phyloP scores from a whole-genome alignment of 2,113 vertebrate species.

The Myotis brandtii region DNA sequence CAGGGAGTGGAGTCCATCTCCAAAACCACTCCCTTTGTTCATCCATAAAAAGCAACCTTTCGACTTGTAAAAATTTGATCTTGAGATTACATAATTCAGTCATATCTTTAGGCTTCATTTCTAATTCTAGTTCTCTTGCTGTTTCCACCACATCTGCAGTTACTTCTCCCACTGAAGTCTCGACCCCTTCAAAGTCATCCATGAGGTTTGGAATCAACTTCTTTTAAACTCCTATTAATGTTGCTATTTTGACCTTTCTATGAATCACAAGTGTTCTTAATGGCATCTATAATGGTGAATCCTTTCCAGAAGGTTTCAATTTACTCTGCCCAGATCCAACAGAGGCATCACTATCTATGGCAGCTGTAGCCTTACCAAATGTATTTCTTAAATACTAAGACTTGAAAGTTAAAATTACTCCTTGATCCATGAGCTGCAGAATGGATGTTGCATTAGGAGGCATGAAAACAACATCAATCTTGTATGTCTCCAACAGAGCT shows the following conservation, averaged over 20 bases:
- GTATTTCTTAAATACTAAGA: background rate
- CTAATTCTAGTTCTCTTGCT: background rate
- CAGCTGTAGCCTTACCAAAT: background rate
- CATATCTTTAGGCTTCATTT: background rate
- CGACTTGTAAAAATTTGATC: background rate
- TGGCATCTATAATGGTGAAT: background rate
- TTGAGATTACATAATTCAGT: background rate
- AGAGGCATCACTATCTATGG: background rate
- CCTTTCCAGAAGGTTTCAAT: background rate
- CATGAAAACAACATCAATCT: background rate
- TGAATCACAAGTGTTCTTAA: background rate
- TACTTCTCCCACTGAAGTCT: background rate
- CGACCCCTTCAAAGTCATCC: background rate
- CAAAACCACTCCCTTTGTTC: background rate
- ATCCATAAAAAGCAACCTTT: background rate
- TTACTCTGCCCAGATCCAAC: background rate
- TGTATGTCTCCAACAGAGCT: background rate
- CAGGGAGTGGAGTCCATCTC: background rate
- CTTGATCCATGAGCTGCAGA: background rate
- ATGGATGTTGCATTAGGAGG: background rate
- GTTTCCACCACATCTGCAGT: background rate
- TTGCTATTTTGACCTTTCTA: background rate
- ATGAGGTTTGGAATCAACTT: background rate
- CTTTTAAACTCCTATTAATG: background rate
- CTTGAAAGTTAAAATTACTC: background rate